Conservation (phyloP, 1,140 invertebrate species). For the Trichomalopsis sarcophagae region DNA sequence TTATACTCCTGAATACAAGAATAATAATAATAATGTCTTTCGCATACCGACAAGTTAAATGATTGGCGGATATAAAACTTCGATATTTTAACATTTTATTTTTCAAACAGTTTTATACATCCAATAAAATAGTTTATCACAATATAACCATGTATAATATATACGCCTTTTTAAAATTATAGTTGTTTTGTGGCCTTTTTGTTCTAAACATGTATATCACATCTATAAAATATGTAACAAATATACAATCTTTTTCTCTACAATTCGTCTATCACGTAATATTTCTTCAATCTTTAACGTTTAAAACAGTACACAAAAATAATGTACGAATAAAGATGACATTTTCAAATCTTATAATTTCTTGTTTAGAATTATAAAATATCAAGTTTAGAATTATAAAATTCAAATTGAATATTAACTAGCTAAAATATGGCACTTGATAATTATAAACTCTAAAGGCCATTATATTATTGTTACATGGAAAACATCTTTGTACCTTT, state of each 20-base stretch:
- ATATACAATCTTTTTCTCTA: neutral
- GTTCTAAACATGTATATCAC: neutral
- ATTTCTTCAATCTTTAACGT: neutral
- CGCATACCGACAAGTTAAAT: no score
- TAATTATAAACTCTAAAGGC: neutral
- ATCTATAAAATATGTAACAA: conserved; percentile 35
- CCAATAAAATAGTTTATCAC: conserved; percentile 3
- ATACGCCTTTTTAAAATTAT: conserved; percentile 6
- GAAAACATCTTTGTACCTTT: neutral
- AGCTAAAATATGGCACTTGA: neutral
- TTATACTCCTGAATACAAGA: no score
- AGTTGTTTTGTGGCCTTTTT: neutral
- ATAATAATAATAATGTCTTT: no score
- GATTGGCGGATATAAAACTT: neutral
- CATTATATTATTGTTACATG: neutral
- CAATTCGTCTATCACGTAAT: neutral
- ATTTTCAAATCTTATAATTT: no score
- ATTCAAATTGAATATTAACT: neutral
- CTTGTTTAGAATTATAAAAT: no score
- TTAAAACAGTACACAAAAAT: neutral
- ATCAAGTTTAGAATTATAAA: no score
- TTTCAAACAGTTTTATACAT: neutral
- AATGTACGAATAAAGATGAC: no score
- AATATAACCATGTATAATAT: conserved; percentile 11
- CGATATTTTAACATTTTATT: neutral